Percentiles rank a stretch among this genome's conserved stretches.
phyloP scores from a whole-genome alignment of 1,140 invertebrate genomes.

The Pteromalus puparum region DNA sequence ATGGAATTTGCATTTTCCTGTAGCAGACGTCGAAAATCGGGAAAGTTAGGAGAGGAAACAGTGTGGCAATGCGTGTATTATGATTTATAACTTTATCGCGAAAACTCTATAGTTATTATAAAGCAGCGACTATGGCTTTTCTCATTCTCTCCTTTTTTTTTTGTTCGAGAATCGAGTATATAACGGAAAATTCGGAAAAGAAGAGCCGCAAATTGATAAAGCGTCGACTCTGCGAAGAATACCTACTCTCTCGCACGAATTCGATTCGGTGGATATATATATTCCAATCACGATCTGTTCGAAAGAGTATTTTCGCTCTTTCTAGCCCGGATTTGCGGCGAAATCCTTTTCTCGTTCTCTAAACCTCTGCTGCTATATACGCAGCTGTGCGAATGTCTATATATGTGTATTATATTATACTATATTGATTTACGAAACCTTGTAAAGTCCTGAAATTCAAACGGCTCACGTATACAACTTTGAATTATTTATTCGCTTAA shows the following conservation, averaged over 20 bases:
- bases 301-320: too few relatives aligned
- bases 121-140: too few relatives aligned
- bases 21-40: background rate
- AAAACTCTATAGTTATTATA: too few relatives aligned
- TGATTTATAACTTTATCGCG: background rate
- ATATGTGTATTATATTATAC: too few relatives aligned
- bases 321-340: too few relatives aligned
- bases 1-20: too few relatives aligned
- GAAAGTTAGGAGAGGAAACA: background rate
- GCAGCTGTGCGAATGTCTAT: background rate
- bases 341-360: background rate
- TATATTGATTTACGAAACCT: background rate
- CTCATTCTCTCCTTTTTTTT: too few relatives aligned
- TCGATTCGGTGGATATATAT: background rate
- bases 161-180: background rate
- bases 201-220: background rate
- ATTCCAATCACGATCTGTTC: background rate
- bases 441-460: too few relatives aligned
- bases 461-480: too few relatives aligned
- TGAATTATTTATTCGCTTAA: too few relatives aligned
- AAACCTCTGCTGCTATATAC: background rate
- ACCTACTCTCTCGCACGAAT: background rate
- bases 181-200: background rate
- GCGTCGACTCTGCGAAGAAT: background rate
- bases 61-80: background rate